Base-by-base conservation (phyloP, 2,113 vertebrate species). In the Hoplias malabaricus region DNA sequence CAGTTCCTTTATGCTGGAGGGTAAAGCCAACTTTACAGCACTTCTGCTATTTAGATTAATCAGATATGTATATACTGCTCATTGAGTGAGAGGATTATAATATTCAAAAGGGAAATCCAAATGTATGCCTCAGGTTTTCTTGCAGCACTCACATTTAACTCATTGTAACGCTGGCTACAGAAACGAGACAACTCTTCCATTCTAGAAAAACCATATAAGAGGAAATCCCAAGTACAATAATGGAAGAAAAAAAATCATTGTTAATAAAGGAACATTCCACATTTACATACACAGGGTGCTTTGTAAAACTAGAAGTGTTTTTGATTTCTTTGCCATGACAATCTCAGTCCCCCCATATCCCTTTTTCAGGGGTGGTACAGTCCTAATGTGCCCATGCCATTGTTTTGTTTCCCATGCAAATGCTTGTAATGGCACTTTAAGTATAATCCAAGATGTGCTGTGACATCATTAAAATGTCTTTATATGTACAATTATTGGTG, bases 341-440 rank as follows among this genome's bases (percentile, higher is more conserved):
- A 91, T 93, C 88, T 75, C 48, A 61, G 34, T 50, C 72, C 43
- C 74, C 77, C 4, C 75, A 83, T 65, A 78, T 66, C 75, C 73
- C 70, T 74, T 86, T n/a, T 73, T 68, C 59, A 73, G 43, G 69
- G 80, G 78, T 78, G 82, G 83, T 34, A 78, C 86, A 83, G 82
- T 88, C 87, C 67, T 69, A 69, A 79, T 71, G 77, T 84, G 77
- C 63, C 73, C 73, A 81, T 79, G 81, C 87, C 86, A 85, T 80
- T 87, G 82, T 83, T 79, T n/a, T 88, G 82, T 83, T 86, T 88
- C 85, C 81, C 87, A 86, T 88, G 85, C 57, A 90, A 91, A 88
- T 82, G 83, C 87, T 87, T 88, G 84, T 87, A 84, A 86, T 87
- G 86, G 86, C 89, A 91, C 88, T 90, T 91, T 90, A 89, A 85